phyloP scores from a whole-genome alignment of 2,113 vertebrate genomes.

The Istiophorus platypterus region DNA sequence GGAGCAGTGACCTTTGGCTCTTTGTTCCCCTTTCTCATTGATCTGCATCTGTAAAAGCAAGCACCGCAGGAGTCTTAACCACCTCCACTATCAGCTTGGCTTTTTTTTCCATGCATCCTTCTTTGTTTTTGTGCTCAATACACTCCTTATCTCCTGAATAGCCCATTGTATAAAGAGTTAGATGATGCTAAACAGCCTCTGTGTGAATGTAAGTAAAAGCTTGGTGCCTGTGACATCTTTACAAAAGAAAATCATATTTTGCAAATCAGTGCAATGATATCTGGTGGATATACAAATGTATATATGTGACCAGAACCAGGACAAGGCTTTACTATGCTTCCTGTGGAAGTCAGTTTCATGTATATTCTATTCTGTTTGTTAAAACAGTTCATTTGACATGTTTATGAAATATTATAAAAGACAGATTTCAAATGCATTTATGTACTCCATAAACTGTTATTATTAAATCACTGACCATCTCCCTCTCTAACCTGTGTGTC shows the following conservation, averaged over 20 bases:
- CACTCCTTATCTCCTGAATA: conserved; percentile 48
- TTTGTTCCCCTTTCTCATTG: conserved; percentile 39
- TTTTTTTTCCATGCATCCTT: conserved; percentile 12
- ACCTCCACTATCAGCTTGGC: background rate
- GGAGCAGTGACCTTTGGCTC: conserved; percentile 43
- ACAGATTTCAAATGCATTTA: conserved; percentile 39
- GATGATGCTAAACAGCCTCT: conserved; percentile 33
- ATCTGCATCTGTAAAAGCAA: conserved; percentile 71
- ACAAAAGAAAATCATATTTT: conserved; percentile 15
- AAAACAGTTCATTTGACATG: conserved; percentile 59
- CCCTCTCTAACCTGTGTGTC: conserved; percentile 37
- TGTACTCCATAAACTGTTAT: conserved; percentile 18
- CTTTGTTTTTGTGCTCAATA: conserved; percentile 59
- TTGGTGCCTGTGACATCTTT: conserved; percentile 1
- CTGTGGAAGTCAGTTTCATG: conserved; percentile 70
- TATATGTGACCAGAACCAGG: background rate
- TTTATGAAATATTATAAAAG: conserved; percentile 37
- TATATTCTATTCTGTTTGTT: conserved; percentile 69
- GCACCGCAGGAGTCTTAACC: conserved; percentile 56
- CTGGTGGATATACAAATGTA: conserved; percentile 16
- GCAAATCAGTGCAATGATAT: conserved; percentile 12
- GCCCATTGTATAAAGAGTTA: conserved; percentile 47
- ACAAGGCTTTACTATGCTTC: conserved; percentile 69
- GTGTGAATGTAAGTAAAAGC: conserved; percentile 40
- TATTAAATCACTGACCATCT: conserved; percentile 39